Evolutionary conservation across 1,140 invertebrate species (phyloP).

Genomic region (Cherax destructor): DNA sequence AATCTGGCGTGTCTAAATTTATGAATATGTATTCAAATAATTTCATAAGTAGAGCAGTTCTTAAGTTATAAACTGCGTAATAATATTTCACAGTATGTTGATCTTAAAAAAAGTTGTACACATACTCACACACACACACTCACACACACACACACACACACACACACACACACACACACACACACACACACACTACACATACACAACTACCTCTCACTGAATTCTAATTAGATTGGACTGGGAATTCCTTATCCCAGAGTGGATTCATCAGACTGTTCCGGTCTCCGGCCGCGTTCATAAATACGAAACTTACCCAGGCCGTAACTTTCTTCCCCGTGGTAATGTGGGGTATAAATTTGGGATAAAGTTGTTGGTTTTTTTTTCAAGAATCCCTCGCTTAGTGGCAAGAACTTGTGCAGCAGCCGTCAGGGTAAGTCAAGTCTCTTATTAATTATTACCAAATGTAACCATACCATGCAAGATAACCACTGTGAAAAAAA

Average conservation of each 20-base stretch:
- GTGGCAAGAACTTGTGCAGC: neutral
- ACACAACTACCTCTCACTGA: neutral
- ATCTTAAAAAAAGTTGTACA: no score
- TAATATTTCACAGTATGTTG: no score
- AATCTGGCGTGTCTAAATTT: no score
- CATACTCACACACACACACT: neutral
- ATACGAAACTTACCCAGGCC: slow-evolving; percentile 27
- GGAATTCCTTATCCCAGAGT: slow-evolving; percentile 10
- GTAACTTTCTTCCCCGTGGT: slow-evolving; percentile 27
- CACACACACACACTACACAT: neutral
- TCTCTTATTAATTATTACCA: no score
- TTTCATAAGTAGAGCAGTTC: no score
- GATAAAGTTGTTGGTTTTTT: neutral
- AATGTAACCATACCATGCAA: no score
- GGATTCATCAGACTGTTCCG: slow-evolving; percentile 7
- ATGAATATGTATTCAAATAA: no score
- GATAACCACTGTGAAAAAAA: no score
- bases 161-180: slow-evolving; percentile 3
- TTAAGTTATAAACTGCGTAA: no score
- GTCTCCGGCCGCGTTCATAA: slow-evolving; percentile 32
- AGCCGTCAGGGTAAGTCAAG: no score
- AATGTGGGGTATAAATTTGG: slow-evolving; percentile 28
- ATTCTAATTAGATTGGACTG: neutral
- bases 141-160: neutral
- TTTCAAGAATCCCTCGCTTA: neutral